A percentile compares a stretch with the other conserved stretches of the same genome.
These are phyloP conservation scores for Nansenia antarctica DNA, from an alignment of 2,113 vertebrate species.

Conservation along the genomic window DNA sequence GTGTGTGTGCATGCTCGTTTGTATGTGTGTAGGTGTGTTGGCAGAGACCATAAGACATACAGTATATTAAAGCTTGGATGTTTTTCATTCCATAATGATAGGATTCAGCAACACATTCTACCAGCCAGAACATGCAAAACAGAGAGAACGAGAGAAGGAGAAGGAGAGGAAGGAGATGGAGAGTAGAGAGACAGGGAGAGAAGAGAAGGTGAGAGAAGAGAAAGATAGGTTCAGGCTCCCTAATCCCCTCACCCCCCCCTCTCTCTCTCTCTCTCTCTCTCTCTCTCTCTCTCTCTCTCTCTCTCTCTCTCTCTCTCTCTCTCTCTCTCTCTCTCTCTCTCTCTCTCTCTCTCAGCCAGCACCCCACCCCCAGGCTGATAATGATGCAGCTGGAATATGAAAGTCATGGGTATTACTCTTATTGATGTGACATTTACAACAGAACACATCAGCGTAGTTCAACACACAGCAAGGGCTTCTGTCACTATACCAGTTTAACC, in stretches of 20 bases:
- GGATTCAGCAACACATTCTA: constrained; percentile 45
- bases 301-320: not conserved
- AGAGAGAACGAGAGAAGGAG: not conserved
- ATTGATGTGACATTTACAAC: constrained; percentile 29
- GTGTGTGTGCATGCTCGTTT: constrained; percentile 35
- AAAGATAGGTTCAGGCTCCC: no score
- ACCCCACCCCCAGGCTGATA: constrained; percentile 20
- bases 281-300: not conserved
- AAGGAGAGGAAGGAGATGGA: not conserved
- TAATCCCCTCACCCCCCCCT: not conserved
- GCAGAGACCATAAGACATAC: constrained; percentile 53
- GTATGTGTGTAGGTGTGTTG: constrained; percentile 15
- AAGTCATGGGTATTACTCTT: constrained; percentile 21
- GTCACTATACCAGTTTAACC: not conserved
- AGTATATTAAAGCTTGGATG: constrained; percentile 60
- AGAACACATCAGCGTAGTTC: constrained; percentile 15
- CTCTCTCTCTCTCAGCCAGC: constrained; percentile 27
- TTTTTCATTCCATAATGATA: constrained; percentile 72
- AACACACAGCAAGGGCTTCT: not conserved
- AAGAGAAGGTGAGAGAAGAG: not conserved
- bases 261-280: not conserved
- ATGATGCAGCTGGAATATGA: constrained; percentile 32
- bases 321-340: not conserved
- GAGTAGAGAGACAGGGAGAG: not conserved
- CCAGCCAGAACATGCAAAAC: constrained; percentile 64